Base-by-base conservation (phyloP, 2,113 vertebrate genomes). In the Hemiscyllium ocellatum region DNA sequence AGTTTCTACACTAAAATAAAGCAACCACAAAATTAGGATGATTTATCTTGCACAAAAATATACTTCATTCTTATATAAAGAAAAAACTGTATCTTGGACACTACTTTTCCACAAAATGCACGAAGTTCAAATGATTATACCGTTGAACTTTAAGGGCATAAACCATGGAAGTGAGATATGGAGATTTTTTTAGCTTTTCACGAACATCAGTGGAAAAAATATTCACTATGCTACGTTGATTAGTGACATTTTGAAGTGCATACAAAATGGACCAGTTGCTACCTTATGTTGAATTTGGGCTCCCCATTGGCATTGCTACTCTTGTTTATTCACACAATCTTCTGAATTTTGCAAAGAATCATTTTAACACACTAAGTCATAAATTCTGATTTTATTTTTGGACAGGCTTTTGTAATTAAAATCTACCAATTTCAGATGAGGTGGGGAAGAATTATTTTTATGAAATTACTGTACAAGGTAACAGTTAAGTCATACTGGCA, bases 1-100 rank as follows among this genome's bases (percentile, higher is more conserved):
- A 96, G 96, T 96, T 96, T 96, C 96, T 95, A 94, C 96, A 78
- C 20, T 96, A 96, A 96, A 95, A 96, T 85, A 70, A 87, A 96
- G 10, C 42, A 42, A 20, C 66, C 12, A 24, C 50, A 22, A 22
- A 72, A 72, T 50, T 50, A 76, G 42, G 15, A 47, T 72, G 69
- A 17, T 19, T 47, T 12, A 95, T 33, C 69, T 95, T 95, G 68
- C 70, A 68, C 47, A 52, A 76, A 95, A 87, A 15, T 94, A 29
- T 93, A 24, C 24, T 69, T 29, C 91, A 47, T 96, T 95, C 52
- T 29, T 70, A 83, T 95, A 65, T 33, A 24, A 87, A 52, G 10
- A n/a, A 83, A 83, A 22, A 10, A 61, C 96, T 96, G 96, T 56
- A 86, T 24, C 8, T 42, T 66, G 66, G 66, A 24, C 22, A 72